Conservation (phyloP, 1,140 invertebrate species). For the Bombus ignitus region DNA sequence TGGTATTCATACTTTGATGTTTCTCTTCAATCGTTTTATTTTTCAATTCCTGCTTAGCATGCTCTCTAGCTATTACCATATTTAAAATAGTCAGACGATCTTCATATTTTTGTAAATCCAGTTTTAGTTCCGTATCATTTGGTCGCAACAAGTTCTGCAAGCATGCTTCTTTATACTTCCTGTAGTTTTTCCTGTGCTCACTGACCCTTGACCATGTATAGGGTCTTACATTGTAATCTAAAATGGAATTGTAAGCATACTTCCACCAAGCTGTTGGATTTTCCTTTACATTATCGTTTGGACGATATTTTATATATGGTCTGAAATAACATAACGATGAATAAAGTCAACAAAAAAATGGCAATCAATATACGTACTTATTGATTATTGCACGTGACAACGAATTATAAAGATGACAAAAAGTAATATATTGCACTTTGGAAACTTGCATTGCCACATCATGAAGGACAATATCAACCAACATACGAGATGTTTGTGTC, state of each 20-base stretch:
- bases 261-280: slow-evolving; percentile 87
- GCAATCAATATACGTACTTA: slow-evolving; percentile 78
- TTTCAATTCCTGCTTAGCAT: slow-evolving; percentile 79
- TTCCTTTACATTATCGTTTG: slow-evolving; percentile 80
- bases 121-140: slow-evolving; percentile 88
- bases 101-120: slow-evolving; percentile 90
- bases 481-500: slow-evolving; percentile 87
- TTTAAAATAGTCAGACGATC: slow-evolving; percentile 89
- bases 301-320: slow-evolving; percentile 75
- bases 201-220: slow-evolving; percentile 89
- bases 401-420: slow-evolving; percentile 86
- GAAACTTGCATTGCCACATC: slow-evolving; percentile 90
- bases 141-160: slow-evolving; percentile 88
- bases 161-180: slow-evolving; percentile 88
- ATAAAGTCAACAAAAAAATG: background rate
- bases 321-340: slow-evolving; percentile 43
- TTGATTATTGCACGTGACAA: slow-evolving; percentile 88
- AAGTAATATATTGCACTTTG: slow-evolving; percentile 88
- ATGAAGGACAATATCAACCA: slow-evolving; percentile 90
- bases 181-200: slow-evolving; percentile 88
- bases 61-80: slow-evolving; percentile 90
- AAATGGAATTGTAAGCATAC: slow-evolving; percentile 88
- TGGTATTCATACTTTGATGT: slow-evolving; percentile 22
- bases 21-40: slow-evolving; percentile 87
- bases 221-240: slow-evolving; percentile 88